Percentiles rank a stretch among this genome's conserved stretches.
These are phyloP conservation scores for Lamprologus ornatipinnis DNA, from an alignment of 2,113 vertebrate genomes.

Conservation along the genomic window DNA sequence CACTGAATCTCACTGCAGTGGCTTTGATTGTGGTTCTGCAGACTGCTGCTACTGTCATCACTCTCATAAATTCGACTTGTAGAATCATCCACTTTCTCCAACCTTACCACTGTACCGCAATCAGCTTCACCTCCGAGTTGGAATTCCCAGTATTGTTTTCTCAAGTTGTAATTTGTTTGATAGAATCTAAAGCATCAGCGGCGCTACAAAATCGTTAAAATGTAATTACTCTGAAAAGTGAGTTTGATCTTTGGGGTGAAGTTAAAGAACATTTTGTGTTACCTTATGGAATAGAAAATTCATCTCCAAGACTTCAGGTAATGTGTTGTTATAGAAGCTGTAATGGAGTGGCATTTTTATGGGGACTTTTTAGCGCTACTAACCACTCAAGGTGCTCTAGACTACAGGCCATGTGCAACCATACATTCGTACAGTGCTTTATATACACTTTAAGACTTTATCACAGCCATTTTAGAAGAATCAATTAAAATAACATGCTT, in stretches of 20 bases:
- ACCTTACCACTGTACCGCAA: not conserved
- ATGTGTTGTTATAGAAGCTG: not conserved
- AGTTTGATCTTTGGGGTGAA: not conserved
- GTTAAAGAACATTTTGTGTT: not conserved
- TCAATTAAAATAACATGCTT: not conserved
- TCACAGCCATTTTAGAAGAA: not conserved
- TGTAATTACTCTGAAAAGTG: not conserved
- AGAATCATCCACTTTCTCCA: not conserved
- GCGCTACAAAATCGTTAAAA: not conserved
- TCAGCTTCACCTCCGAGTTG: not conserved
- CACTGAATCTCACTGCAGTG: not conserved
- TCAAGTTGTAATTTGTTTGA: not conserved
- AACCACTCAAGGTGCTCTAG: not conserved
- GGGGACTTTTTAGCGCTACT: not conserved
- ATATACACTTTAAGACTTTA: not conserved
- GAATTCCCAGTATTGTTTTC: not conserved
- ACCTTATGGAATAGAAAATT: not conserved
- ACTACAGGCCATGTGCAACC: not conserved
- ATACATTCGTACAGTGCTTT: not conserved
- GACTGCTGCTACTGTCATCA: not conserved
- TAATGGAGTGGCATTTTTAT: not conserved
- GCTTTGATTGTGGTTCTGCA: not conserved
- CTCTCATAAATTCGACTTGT: not conserved
- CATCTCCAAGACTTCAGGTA: not conserved
- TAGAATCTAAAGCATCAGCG: not conserved